A percentile compares a stretch with the other conserved stretches of the same genome.
Conservation (phyloP, 2,888 invertebrate genomes). For the Drepanosiphum platanoidis region DNA sequence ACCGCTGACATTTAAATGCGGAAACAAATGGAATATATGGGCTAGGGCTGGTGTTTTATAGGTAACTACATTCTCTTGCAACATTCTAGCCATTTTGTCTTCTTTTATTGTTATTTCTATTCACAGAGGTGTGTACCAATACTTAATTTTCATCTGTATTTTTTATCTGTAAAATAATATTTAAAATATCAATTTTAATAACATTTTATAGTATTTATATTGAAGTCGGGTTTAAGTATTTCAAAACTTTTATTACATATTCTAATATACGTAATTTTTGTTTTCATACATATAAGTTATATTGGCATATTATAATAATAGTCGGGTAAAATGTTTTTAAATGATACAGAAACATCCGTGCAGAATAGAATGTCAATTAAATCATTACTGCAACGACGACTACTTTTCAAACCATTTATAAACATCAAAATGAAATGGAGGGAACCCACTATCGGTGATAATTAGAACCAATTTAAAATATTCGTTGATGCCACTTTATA, state of each 20-base stretch:
- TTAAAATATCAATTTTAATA: background rate
- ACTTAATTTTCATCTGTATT: conserved; percentile 31
- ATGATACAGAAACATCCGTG: background rate
- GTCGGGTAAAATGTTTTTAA: conserved; percentile 3
- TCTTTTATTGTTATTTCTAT: conserved; percentile 32
- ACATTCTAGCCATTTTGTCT: conserved; percentile 64
- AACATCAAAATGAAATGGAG: background rate
- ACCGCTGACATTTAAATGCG: conserved; percentile 91
- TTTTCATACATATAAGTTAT: background rate
- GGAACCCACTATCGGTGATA: conserved; percentile 2
- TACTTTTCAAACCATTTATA: background rate
- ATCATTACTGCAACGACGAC: background rate
- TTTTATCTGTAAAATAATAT: conserved; percentile 37
- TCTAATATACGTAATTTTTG: background rate
- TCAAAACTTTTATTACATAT: background rate
- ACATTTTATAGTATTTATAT: background rate
- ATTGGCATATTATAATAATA: no score
- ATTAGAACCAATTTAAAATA: conserved; percentile 21
- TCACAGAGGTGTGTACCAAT: background rate
- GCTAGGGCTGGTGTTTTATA: conserved; percentile 88
- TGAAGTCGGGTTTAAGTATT: conserved; percentile 10
- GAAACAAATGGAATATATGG: conserved; percentile 86
- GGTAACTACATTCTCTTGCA: conserved; percentile 67
- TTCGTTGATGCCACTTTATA: background rate
- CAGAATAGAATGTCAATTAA: background rate